phyloP scores from a whole-genome alignment of 2,797 vertebrate genomes.

The Arnoldichthys spilopterus region DNA sequence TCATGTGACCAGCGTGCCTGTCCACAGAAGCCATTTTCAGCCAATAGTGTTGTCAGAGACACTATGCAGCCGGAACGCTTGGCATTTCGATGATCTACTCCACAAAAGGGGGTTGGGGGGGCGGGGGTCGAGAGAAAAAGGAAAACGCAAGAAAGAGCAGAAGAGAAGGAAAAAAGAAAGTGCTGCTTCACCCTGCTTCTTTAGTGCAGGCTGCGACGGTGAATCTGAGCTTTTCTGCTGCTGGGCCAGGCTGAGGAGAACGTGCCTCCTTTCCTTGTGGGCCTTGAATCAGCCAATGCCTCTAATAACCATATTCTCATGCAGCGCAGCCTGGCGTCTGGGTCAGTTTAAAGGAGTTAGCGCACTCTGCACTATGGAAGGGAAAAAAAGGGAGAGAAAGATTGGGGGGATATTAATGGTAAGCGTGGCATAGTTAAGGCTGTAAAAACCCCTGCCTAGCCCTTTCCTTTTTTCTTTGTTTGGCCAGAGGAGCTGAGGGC shows the following conservation, averaged over 20 bases:
- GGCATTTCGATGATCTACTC: constrained; percentile 75
- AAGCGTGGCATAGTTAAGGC: constrained; percentile 79
- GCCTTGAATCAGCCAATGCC: constrained; percentile 61
- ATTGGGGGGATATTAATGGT: constrained; percentile 82
- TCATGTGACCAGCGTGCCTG: constrained; percentile 73
- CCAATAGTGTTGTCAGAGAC: constrained; percentile 74
- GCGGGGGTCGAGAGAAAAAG: constrained; percentile 55
- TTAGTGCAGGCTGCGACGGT: constrained; percentile 68
- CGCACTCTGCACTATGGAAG: constrained; percentile 69
- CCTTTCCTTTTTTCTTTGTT: constrained; percentile 81
- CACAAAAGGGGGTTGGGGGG: constrained; percentile 51
- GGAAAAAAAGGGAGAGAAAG: constrained; percentile 72
- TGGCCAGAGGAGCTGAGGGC: constrained; percentile 83
- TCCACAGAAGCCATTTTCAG: constrained; percentile 74
- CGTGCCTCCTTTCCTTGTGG: constrained; percentile 59
- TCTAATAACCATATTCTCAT: constrained; percentile 65
- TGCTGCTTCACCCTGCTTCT: constrained; percentile 67
- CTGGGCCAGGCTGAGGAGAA: constrained; percentile 51
- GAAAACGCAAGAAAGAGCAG: constrained; percentile 49
- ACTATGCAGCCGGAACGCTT: constrained; percentile 72
- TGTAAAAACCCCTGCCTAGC: constrained; percentile 76
- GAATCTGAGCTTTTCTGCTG: constrained; percentile 64
- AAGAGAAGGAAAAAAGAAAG: constrained; percentile 56
- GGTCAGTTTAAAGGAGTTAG: constrained; percentile 79
- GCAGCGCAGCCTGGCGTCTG: constrained; percentile 60